phyloP scores from a whole-genome alignment of 1,140 invertebrate species.

The Anastrepha obliqua region DNA sequence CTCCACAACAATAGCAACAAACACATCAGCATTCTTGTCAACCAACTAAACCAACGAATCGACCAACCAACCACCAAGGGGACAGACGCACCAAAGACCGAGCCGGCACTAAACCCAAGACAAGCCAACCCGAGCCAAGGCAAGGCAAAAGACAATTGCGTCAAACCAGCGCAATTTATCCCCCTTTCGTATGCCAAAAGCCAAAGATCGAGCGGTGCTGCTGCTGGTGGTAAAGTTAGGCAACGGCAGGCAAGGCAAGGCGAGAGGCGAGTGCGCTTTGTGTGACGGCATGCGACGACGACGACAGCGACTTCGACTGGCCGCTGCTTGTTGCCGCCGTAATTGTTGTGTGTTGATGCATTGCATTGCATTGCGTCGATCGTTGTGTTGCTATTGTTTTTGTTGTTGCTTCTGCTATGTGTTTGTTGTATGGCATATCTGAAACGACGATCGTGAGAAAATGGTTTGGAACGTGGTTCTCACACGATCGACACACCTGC shows the following conservation, averaged over 20 bases:
- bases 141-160: background rate
- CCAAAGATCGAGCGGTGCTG: constrained; percentile 11
- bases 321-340: constrained; percentile 16
- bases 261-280: background rate
- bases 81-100: constrained; percentile 43
- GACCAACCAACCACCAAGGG: constrained; percentile 63
- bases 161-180: constrained; percentile 19
- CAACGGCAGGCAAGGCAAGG: background rate
- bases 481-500: constrained; percentile 75
- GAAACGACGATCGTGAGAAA: constrained; percentile 74
- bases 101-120: background rate
- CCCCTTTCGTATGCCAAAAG: constrained; percentile 3
- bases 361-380: background rate
- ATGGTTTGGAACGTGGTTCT: constrained; percentile 75
- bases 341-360: constrained; percentile 34
- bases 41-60: background rate
- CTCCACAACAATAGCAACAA: constrained; percentile 52
- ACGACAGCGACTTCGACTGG: background rate
- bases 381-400: constrained; percentile 25
- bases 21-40: background rate
- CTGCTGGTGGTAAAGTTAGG: background rate
- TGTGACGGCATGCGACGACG: constrained; percentile 42
- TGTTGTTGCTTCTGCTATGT: background rate
- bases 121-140: background rate
- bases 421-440: constrained; percentile 53